A percentile compares a stretch with the other conserved stretches of the same genome.
Conservation (phyloP, 2,888 invertebrate species). For the Alloscopus bannaensis region DNA sequence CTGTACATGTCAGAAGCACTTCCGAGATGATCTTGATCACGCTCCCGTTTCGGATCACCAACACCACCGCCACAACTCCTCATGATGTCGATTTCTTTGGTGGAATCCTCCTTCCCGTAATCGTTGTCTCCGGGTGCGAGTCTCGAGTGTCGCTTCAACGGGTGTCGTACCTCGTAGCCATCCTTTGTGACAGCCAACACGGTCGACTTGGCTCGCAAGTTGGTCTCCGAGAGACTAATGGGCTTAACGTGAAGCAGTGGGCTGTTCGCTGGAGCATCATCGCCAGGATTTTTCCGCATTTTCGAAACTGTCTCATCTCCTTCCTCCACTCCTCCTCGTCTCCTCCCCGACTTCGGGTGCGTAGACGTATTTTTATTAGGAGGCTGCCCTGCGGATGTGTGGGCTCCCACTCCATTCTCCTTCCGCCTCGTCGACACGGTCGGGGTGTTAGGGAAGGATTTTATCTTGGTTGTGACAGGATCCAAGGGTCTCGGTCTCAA, state of each 20-base stretch:
- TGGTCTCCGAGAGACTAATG: conserved; percentile 67
- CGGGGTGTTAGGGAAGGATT: conserved; percentile 72
- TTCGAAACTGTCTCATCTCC: conserved; percentile 49
- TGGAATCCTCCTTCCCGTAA: conserved; percentile 27
- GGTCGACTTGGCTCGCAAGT: conserved; percentile 60
- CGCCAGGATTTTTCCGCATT: conserved; percentile 23
- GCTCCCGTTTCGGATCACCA: conserved; percentile 40
- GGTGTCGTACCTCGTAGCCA: conserved; percentile 46
- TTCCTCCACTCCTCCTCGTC: background rate
- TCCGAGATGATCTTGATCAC: conserved; percentile 47
- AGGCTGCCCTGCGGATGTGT: conserved; percentile 41
- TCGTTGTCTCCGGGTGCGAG: conserved; percentile 37
- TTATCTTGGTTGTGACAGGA: conserved; percentile 64
- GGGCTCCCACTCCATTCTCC: conserved; percentile 35
- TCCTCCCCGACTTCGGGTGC: conserved; percentile 9
- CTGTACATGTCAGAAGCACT: conserved; percentile 53
- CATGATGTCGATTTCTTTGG: conserved; percentile 16
- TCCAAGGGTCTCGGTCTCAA: conserved; percentile 66
- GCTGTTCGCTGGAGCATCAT: conserved; percentile 32
- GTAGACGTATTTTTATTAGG: conserved; percentile 44
- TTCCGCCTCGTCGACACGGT: conserved; percentile 49
- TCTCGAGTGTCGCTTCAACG: conserved; percentile 35
- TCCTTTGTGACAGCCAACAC: conserved; percentile 51
- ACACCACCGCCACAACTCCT: too few species aligned
- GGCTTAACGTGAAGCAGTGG: conserved; percentile 57